These are phyloP conservation scores for Tapirus indicus DNA, from an alignment of 2,797 vertebrate genomes.

Conservation along the genomic window DNA sequence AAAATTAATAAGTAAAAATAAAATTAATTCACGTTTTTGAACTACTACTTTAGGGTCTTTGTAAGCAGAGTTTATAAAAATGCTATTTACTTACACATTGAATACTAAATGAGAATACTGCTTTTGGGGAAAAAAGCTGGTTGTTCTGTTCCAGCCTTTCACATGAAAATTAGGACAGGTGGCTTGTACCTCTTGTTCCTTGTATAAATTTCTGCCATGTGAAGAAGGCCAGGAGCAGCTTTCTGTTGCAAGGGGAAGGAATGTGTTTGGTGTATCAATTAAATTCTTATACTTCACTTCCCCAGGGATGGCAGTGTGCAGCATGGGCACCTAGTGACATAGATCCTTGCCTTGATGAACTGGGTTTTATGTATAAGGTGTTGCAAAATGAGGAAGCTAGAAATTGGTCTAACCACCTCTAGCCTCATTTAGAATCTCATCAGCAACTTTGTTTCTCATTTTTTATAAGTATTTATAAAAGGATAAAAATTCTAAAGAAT, in stretches of 20 bases:
- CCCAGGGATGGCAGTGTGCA: background rate
- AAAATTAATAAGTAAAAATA: constrained; percentile 41
- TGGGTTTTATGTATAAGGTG: background rate
- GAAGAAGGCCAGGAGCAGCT: background rate
- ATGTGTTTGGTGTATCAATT: background rate
- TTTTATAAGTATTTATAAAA: constrained; percentile 29
- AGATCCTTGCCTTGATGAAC: background rate
- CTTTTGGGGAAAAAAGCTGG: background rate
- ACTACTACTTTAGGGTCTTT: background rate
- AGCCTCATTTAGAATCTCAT: background rate
- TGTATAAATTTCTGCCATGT: background rate
- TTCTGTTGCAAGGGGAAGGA: background rate
- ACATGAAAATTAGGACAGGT: background rate
- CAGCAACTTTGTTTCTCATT: constrained; percentile 18
- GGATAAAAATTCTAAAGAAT: constrained; percentile 35
- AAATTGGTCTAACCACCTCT: constrained; percentile 1
- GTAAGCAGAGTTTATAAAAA: constrained; percentile 27
- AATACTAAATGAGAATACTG: background rate
- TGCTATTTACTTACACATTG: background rate
- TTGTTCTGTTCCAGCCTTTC: background rate
- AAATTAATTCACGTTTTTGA: constrained; percentile 37
- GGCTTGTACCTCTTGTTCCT: background rate
- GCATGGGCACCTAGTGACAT: background rate
- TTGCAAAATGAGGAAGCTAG: background rate
- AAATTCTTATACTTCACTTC: background rate